These are phyloP conservation scores for Popillia japonica DNA, from an alignment of 1,140 invertebrate genomes.

Conservation along the genomic window DNA sequence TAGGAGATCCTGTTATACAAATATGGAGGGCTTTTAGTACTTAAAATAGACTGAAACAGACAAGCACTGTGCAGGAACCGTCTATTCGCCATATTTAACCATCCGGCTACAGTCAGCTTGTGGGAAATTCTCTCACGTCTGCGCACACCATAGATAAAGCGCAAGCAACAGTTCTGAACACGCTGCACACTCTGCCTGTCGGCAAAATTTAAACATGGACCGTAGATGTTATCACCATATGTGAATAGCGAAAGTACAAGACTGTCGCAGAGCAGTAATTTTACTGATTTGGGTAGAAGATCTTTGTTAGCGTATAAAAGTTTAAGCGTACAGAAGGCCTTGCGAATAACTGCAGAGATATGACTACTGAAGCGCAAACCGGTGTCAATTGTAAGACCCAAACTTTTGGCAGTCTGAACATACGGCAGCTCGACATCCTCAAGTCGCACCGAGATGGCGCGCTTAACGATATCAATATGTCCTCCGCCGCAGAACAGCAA, in stretches of 20 bases:
- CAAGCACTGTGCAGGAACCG: neutral
- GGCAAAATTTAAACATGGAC: neutral
- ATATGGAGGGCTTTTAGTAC: neutral
- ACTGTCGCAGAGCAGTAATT: neutral
- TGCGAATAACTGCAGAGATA: neutral
- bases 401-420: neutral
- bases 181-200: neutral
- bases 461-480: neutral
- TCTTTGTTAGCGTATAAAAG: neutral
- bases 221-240: conserved; percentile 18
- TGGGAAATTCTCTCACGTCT: conserved; percentile 27
- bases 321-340: neutral
- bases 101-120: neutral
- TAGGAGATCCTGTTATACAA: conserved; percentile 6
- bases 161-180: conserved; percentile 37
- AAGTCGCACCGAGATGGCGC: neutral
- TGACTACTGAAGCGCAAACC: neutral
- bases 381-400: neutral
- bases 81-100: neutral
- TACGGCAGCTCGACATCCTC: neutral
- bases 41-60: neutral
- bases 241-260: conserved; percentile 18
- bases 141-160: conserved; percentile 25
- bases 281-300: neutral
- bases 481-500: neutral